A percentile compares a stretch with the other conserved stretches of the same genome.
Evolutionary conservation across 2,888 invertebrate genomes (phyloP).

Genomic region (Lucinisca nassula): DNA sequence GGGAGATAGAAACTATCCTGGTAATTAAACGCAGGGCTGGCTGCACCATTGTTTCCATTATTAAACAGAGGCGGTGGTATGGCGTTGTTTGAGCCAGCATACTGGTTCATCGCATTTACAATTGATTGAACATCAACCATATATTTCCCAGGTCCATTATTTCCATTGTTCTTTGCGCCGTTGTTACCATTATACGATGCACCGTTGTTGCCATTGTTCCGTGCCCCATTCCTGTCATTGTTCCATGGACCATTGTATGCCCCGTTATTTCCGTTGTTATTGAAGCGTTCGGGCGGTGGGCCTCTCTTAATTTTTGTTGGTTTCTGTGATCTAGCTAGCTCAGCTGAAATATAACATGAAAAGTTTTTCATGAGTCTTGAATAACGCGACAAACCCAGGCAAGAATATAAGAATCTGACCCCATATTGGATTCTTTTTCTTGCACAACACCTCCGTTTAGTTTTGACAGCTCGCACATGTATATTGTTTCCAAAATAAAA

Average conservation of each 20-base stretch:
- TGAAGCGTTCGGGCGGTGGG: conserved; percentile 21
- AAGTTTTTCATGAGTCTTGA: background rate
- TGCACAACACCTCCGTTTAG: no score
- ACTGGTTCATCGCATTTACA: background rate
- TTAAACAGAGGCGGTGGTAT: background rate
- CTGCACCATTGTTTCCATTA: background rate
- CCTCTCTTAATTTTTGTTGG: conserved; percentile 56
- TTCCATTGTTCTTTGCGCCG: background rate
- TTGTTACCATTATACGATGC: background rate
- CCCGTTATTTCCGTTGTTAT: background rate
- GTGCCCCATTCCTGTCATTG: background rate
- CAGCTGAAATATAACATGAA: conserved; percentile 46
- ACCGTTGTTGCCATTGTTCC: background rate
- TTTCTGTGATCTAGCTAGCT: conserved; percentile 53
- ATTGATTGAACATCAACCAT: background rate
- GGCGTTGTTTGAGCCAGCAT: background rate
- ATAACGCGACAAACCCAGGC: no score
- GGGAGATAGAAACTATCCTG: background rate
- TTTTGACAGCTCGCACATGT: no score
- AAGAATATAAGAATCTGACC: no score
- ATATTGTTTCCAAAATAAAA: no score
- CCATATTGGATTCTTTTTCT: no score
- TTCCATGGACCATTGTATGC: background rate
- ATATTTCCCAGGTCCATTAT: background rate
- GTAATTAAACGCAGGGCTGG: background rate